Evolutionary conservation across 2,888 invertebrate species (phyloP).

Genomic region (Galerucella calmariensis): DNA sequence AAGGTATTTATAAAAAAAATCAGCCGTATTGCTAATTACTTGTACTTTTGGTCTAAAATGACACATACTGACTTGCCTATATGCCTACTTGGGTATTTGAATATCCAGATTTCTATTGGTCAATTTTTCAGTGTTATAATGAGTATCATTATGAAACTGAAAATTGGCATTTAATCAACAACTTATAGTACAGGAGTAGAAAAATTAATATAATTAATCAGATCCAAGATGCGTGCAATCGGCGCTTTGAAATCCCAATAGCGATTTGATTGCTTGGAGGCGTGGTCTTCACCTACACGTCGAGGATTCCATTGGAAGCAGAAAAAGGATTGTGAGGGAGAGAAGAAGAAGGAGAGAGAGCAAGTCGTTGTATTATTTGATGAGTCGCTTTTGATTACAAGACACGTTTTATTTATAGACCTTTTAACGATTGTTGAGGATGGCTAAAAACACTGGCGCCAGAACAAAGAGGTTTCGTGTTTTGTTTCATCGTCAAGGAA

Average conservation of each 20-base stretch:
- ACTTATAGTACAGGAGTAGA: too few species aligned
- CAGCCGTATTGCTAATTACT: too few species aligned
- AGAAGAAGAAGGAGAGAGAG: constrained; percentile 43
- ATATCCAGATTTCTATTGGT: too few species aligned
- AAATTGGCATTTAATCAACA: too few species aligned
- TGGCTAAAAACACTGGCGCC: constrained; percentile 60
- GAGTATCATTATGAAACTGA: too few species aligned
- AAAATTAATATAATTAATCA: background rate
- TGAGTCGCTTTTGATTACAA: constrained; percentile 55
- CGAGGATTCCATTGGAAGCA: constrained; percentile 35
- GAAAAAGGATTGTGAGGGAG: constrained; percentile 23
- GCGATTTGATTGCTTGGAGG: constrained; percentile 23
- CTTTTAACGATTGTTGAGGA: constrained; percentile 58
- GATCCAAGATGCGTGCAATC: background rate
- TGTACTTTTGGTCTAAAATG: too few species aligned
- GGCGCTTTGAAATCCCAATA: background rate
- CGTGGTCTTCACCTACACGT: constrained; percentile 34
- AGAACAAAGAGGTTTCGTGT: constrained; percentile 35
- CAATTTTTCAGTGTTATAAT: too few species aligned
- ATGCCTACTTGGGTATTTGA: too few species aligned
- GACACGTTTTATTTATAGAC: constrained; percentile 59
- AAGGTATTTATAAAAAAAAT: too few species aligned
- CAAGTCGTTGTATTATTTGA: constrained; percentile 53
- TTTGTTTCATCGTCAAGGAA: background rate
- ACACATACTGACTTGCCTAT: too few species aligned